Evolutionary conservation across 2,797 vertebrate species (phyloP).

Genomic region (Bradypodion pumilum): DNA sequence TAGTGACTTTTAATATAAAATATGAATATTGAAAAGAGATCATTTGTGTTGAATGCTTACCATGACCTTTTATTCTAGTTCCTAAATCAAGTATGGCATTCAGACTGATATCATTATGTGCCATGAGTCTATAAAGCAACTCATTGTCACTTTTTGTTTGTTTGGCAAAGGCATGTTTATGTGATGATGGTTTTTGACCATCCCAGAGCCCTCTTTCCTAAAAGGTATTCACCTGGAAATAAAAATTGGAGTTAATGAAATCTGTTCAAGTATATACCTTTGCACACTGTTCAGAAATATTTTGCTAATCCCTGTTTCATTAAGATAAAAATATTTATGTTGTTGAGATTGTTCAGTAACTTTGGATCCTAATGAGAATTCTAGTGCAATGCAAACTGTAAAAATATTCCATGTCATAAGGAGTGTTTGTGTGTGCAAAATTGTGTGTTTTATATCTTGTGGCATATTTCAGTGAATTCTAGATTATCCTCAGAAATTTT

Average conservation of each 20-base stretch:
- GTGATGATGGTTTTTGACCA: not conserved
- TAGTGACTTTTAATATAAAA: slow-evolving; percentile 2
- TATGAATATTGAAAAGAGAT: not conserved
- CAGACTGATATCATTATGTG: not conserved
- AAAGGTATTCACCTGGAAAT: not conserved
- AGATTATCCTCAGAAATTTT: too few relatives aligned
- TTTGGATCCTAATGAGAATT: too few relatives aligned
- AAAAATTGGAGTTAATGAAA: not conserved
- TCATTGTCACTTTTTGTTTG: not conserved
- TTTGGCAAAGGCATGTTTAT: not conserved
- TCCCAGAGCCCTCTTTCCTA: not conserved
- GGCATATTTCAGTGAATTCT: too few relatives aligned
- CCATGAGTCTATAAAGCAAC: not conserved
- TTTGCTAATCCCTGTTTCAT: not conserved
- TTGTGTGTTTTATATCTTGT: too few relatives aligned
- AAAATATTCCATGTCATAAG: too few relatives aligned
- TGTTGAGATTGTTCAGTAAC: too few relatives aligned
- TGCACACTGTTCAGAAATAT: not conserved
- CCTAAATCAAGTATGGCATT: not conserved
- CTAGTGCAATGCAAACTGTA: too few relatives aligned
- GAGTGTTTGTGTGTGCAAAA: too few relatives aligned
- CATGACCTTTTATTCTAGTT: not conserved
- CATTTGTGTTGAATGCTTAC: not conserved
- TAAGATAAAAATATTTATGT: too few relatives aligned
- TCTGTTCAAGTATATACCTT: not conserved